These are phyloP conservation scores for Archocentrus centrarchus DNA, from an alignment of 2,113 vertebrate species.

Conservation along the genomic window DNA sequence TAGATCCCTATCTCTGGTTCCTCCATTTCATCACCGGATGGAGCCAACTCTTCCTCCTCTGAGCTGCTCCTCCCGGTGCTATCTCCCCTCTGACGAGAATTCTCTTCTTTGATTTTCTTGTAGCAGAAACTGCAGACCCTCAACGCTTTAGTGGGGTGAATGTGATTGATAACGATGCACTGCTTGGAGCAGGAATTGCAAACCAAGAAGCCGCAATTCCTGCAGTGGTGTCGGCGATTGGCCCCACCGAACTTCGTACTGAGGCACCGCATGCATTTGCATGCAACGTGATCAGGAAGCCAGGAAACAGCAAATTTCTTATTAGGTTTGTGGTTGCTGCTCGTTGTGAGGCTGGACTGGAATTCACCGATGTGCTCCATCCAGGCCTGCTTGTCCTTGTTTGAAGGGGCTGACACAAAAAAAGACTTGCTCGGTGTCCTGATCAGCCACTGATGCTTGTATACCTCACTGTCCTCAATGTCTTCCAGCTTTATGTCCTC, in stretches of 20 bases:
- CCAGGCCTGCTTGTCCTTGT: slow-evolving; percentile 87
- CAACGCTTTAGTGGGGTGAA: slow-evolving; percentile 83
- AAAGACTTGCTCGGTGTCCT: slow-evolving; percentile 91
- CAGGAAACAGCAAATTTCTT: slow-evolving; percentile 83
- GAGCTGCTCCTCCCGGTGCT: slow-evolving; percentile 34
- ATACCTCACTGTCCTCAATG: slow-evolving; percentile 80
- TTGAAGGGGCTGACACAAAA: slow-evolving; percentile 84
- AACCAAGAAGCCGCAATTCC: slow-evolving; percentile 90
- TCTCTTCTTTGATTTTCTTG: slow-evolving; percentile 15
- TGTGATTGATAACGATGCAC: slow-evolving; percentile 81
- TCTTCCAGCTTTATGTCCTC: slow-evolving; percentile 86
- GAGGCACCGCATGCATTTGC: slow-evolving; percentile 92
- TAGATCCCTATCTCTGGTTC: slow-evolving; percentile 57
- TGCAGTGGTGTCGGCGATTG: slow-evolving; percentile 90
- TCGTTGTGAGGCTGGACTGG: slow-evolving; percentile 73
- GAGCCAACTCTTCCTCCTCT: slow-evolving; percentile 30
- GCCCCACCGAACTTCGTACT: slow-evolving; percentile 82
- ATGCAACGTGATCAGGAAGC: slow-evolving; percentile 88
- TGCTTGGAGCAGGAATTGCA: slow-evolving; percentile 86
- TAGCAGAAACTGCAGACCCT: slow-evolving; percentile 88
- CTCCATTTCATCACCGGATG: slow-evolving; percentile 34
- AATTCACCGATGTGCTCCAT: slow-evolving; percentile 87
- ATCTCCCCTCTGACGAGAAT: slow-evolving; percentile 13
- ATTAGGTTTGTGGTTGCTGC: slow-evolving; percentile 58
- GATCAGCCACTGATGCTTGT: slow-evolving; percentile 92